These are phyloP conservation scores for Caligus rogercresseyi DNA, from an alignment of 1,140 invertebrate genomes.

Conservation along the genomic window DNA sequence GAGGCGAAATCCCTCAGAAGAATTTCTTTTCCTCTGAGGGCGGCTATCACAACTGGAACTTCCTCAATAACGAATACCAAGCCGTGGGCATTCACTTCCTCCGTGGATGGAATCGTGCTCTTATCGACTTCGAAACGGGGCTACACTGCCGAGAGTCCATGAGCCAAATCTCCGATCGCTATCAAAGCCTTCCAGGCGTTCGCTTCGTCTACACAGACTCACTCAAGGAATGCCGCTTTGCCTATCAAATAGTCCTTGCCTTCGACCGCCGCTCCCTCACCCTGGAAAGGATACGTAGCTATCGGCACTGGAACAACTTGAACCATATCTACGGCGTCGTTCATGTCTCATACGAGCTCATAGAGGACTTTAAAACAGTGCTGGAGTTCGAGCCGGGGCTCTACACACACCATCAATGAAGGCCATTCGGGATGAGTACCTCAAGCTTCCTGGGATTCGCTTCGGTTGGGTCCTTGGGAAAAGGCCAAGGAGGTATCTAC, in stretches of 20 bases:
- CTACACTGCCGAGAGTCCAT: constrained; percentile 4
- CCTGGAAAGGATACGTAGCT: neutral
- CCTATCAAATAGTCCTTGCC: constrained; percentile 12
- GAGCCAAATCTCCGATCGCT: neutral
- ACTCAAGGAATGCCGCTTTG: constrained; percentile 8
- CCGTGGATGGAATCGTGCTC: constrained; percentile 17
- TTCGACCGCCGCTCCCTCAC: neutral
- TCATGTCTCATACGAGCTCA: neutral
- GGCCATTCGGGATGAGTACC: constrained; percentile 11
- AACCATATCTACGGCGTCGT: constrained; percentile 8
- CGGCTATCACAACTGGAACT: constrained; percentile 5
- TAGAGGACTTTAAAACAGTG: constrained; percentile 3
- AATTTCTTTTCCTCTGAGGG: neutral
- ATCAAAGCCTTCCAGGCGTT: constrained; percentile 3
- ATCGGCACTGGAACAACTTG: constrained; percentile 6
- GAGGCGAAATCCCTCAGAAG: neutral
- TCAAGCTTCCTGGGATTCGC: constrained; percentile 11
- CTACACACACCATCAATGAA: constrained; percentile 9
- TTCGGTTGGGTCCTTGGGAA: constrained; percentile 12
- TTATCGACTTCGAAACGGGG: constrained; percentile 9
- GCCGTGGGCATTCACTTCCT: constrained; percentile 8
- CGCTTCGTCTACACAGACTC: constrained; percentile 5
- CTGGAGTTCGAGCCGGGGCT: constrained; percentile 12
- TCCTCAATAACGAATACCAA: constrained; percentile 16
- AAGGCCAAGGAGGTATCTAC: constrained; percentile 12